Base-by-base conservation (phyloP, 2,113 vertebrate species). In the Turdus rufiventris region DNA sequence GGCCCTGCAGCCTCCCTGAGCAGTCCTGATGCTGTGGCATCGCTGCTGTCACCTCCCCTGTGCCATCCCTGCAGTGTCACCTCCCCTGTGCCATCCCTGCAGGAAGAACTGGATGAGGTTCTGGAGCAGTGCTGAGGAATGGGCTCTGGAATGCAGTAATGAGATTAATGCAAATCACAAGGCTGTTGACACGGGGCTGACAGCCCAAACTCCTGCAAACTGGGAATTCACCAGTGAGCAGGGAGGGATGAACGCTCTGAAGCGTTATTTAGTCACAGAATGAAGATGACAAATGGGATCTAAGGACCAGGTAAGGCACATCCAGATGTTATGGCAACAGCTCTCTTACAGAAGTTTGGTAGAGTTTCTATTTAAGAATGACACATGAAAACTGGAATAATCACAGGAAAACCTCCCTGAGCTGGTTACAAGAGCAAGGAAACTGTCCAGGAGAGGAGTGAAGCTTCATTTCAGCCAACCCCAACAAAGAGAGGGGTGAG, bases 121-220 rank as follows among this genome's bases (percentile, higher is more conserved):
- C 78, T 88, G 78, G 85, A 82, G 54, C 43, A 58, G 24, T 75
- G 56, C 76, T 6, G 14, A 89, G 73, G 60, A 94, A 76, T 5
- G 47, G 89, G 26, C 80, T 65, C 16, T 58, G 91, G 93, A 95
- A 91, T 63, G 91, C 61, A 73, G 20, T 81, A 87, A 91, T 77
- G 17, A 89, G 91, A 94, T 78, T 77, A 95, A 71, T 63, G 81
- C 80, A 78, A 62, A 94, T 89, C 84, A 84, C 80, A 84, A 62
- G 80, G 84, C 68, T 74, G 73, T 29, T 83, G 91, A 66, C 84
- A 34, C 18, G 12, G 60, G 42, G 77, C 84, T 19, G 70, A 33
- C 43, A 89, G 84, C 61, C 76, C 43, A 71, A 84, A 67, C 29
- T 63, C 62, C 2, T 9, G 29, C 7, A 61, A 74, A 70, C 33